Base-by-base conservation (phyloP, 2,797 vertebrate genomes). In the Phataginus tricuspis region DNA sequence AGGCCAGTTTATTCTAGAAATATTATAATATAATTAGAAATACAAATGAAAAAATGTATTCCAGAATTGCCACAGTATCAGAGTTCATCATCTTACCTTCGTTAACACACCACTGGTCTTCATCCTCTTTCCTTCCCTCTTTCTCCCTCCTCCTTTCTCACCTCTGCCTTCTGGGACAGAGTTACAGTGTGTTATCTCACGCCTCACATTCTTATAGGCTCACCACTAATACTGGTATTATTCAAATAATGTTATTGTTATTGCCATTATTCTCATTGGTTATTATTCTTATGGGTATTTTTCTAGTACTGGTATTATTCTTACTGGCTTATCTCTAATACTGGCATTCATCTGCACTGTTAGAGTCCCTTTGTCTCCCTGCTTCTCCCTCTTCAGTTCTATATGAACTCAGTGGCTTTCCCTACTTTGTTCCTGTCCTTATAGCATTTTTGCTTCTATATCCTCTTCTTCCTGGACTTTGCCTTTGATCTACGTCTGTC, bases 401-500 rank as follows among this genome's bases (percentile, higher is more conserved):
- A 8, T 34, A 34, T 34, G 34, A 34, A 57, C 27, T 39, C 51
- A 21, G 42, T 57, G 49, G 9, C 15, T 92, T 83, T 49, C 19
- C 64, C 31, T 57, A 42, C 27, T 51, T 91, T 69, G 15, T 53
- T 90, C 83, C 21, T 80, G 25, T 5, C 9, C 11, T 95, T 57
- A 51, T 4, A 90, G n/a, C 10, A 5, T 45, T 68, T 63, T 74
- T 61, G 37, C 18, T 72, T 84, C 85, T 77, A 2, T 88, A 12
- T 10, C 13, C 45, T 53, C 49, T 92, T 77, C 14, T 49, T 88
- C 51, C 37, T 79, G n/a, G 49, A 53, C 18, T 94, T 79, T 71
- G 37, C 14, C 29, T 97, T 94, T 96, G 34, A 71, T 95, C 59
- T 63, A 37, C 66, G n/a, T 29, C 83, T 72, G 37, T 68, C 49